Conservation (phyloP, 2,888 invertebrate species). For the Brachycybe producta region DNA sequence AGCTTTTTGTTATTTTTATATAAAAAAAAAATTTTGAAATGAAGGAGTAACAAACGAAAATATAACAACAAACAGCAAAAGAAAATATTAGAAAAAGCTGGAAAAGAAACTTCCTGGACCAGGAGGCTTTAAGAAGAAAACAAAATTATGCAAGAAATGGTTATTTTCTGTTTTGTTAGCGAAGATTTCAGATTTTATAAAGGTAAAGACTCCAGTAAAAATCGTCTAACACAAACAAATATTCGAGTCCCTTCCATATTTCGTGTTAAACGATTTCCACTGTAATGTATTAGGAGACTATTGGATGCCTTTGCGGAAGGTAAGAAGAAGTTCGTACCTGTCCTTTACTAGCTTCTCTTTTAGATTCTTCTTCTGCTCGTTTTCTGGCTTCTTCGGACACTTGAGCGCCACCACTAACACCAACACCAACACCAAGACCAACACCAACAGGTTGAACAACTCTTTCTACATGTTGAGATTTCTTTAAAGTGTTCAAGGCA, state of each 20-base stretch:
- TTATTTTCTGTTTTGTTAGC: constrained; percentile 7
- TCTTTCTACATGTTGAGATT: constrained; percentile 18
- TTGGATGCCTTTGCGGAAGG: too few species aligned
- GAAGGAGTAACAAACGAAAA: constrained; percentile 11
- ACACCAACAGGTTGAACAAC: too few species aligned
- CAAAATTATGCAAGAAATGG: constrained; percentile 13
- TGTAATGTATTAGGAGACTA: constrained; percentile 1
- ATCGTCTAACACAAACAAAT: too few species aligned
- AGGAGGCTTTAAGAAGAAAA: constrained; percentile 20
- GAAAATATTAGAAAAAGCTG: constrained; percentile 26
- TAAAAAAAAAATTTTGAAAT: constrained; percentile 16
- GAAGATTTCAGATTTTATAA: too few species aligned
- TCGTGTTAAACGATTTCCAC: too few species aligned
- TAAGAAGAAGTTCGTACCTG: constrained; percentile 18
- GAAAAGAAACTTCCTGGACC: constrained; percentile 28
- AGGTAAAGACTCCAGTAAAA: too few species aligned
- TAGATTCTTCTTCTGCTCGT: constrained; percentile 19
- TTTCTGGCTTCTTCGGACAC: constrained; percentile 23
- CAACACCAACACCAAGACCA: too few species aligned
- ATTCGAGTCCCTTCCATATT: too few species aligned
- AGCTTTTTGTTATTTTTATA: too few species aligned
- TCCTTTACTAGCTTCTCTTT: constrained; percentile 21
- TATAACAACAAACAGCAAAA: constrained; percentile 3
- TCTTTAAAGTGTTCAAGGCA: constrained; percentile 17
- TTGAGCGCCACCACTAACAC: constrained; percentile 25